phyloP scores from a whole-genome alignment of 2,888 invertebrate genomes.

The Herminia tarsipennalis region DNA sequence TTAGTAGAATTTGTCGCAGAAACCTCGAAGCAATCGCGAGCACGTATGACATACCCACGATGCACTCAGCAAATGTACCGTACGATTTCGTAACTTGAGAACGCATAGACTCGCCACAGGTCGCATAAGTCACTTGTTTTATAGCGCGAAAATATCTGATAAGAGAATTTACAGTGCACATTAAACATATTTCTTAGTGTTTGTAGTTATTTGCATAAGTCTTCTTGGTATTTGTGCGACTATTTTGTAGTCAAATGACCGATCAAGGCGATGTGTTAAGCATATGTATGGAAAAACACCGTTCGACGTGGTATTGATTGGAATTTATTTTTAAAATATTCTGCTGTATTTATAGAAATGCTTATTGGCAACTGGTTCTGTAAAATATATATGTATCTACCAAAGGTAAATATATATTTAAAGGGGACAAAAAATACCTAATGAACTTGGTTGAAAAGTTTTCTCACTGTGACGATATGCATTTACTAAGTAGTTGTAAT shows the following conservation, averaged over 20 bases:
- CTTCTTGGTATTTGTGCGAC: conserved; percentile 6
- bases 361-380: too few species aligned
- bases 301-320: conserved; percentile 3
- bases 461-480: too few species aligned
- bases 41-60: conserved; percentile 50
- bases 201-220: conserved; percentile 26
- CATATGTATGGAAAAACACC: conserved; percentile 8
- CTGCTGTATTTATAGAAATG: too few species aligned
- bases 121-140: conserved; percentile 49
- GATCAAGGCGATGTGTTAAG: not conserved
- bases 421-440: too few species aligned
- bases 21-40: conserved; percentile 32
- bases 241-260: conserved; percentile 1
- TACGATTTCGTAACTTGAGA: conserved; percentile 58
- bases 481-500: conserved; percentile 10
- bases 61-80: conserved; percentile 63
- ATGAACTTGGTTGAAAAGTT: too few species aligned
- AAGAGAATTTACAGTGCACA: conserved; percentile 33
- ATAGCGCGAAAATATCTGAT: conserved; percentile 44
- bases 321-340: conserved; percentile 21
- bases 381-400: too few species aligned
- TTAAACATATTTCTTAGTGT: conserved; percentile 2
- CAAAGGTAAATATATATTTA: too few species aligned
- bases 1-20: conserved; percentile 40
- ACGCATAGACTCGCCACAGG: conserved; percentile 53